Base-by-base conservation (phyloP, 2,888 invertebrate species). In the Pandemis cinnamomeana region DNA sequence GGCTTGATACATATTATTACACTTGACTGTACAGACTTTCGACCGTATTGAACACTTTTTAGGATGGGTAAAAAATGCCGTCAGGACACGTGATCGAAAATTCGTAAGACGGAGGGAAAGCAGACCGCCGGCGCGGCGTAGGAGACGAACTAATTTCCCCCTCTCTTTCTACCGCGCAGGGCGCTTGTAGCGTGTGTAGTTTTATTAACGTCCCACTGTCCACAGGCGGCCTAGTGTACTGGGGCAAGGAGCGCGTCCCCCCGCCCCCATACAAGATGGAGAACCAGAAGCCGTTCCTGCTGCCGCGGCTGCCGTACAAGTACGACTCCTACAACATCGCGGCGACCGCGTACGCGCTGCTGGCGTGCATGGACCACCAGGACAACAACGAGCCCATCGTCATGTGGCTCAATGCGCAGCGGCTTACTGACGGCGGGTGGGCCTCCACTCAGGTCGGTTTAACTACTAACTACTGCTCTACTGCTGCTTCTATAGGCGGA, bases 251-350 rank as follows among this genome's bases (percentile, higher is more conserved):
- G 79, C 91, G 95, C 15, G 95, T 98, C 1, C 98, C 98, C 0
- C 95, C 95, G 75, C 97, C 98, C 0, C 98, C 98, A 0, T 96
- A 96, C 79, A 98, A 98, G 90, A 95, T 97, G 83, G 98, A 98
- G 92, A 98, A 98, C 92, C 98, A 98, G 86, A 97, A 98, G 86
- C 98, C 98, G 7, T 99, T 98, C 95, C 94, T 97, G 0, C 91
- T 98, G 76, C 98, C 99, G 0, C 96, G 99, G 0, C 92, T 98
- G 75, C 98, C 98, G 0, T 98, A 98, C 88, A 96, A 96, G 80
- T 98, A 96, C 87, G 99, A 99, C 91, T 96, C 98, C 0, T 96
- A 97, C 85, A 99, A 99, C 87, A 97, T 99, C 63, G 98, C 98
- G 84, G 96, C 99, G 0, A 99, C 99, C 0, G 97, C 99, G 0